Evolutionary conservation across 1,140 invertebrate species (phyloP).

Genomic region (Magallana gigas): DNA sequence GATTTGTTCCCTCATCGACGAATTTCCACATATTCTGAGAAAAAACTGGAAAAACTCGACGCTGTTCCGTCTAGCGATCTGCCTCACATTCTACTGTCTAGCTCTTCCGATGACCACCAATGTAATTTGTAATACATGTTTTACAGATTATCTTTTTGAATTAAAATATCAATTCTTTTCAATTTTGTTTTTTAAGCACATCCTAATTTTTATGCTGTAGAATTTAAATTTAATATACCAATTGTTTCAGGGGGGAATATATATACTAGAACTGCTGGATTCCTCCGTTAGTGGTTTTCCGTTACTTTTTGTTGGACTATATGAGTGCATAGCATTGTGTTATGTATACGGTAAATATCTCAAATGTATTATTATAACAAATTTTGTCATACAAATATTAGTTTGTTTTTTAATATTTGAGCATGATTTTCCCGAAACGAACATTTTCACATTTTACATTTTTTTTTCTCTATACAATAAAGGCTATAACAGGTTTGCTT

Average conservation of each 20-base stretch:
- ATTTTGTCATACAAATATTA: too few relatives aligned
- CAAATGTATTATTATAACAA: not conserved
- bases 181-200: not conserved
- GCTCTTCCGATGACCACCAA: slow-evolving; percentile 86
- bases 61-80: slow-evolving; percentile 79
- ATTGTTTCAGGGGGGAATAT: slow-evolving; percentile 84
- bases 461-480: not conserved
- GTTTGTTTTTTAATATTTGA: too few relatives aligned
- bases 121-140: slow-evolving; percentile 75
- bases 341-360: slow-evolving; percentile 85
- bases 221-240: not conserved
- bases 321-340: slow-evolving; percentile 88
- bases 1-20: slow-evolving; percentile 63
- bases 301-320: slow-evolving; percentile 86
- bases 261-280: slow-evolving; percentile 90
- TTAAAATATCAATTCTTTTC: not conserved
- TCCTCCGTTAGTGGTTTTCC: slow-evolving; percentile 93
- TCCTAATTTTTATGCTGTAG: too few relatives aligned
- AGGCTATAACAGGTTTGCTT: slow-evolving; percentile 81
- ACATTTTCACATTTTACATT: not conserved
- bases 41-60: slow-evolving; percentile 51
- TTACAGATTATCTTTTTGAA: not conserved
- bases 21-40: slow-evolving; percentile 57
- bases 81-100: slow-evolving; percentile 83
- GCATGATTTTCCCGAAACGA: too few relatives aligned